Percentiles rank a stretch among this genome's conserved stretches.
These are phyloP conservation scores for Protobothrops flavoviridis DNA, from an alignment of 2,113 vertebrate species.

Conservation along the genomic window DNA sequence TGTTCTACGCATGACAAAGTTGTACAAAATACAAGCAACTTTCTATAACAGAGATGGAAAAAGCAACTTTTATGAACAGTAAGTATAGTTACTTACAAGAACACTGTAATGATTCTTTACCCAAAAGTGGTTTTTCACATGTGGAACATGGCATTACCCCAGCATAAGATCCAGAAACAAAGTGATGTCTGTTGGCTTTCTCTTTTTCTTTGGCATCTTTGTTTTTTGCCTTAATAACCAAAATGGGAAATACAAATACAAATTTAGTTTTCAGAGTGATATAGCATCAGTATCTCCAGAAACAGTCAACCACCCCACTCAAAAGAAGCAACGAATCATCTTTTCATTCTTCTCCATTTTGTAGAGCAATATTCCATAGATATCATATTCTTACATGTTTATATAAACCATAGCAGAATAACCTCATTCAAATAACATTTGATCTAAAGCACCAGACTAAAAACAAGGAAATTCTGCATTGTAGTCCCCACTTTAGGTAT, in stretches of 20 bases:
- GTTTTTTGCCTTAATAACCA: slow-evolving; percentile 80
- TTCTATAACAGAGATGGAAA: background rate
- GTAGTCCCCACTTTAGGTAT: background rate
- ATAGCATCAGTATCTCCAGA: background rate
- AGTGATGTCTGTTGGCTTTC: slow-evolving; percentile 80
- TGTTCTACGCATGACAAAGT: background rate
- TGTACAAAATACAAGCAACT: background rate
- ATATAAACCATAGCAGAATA: background rate
- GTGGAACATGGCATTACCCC: slow-evolving; percentile 80
- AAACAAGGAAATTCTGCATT: background rate
- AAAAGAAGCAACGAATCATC: background rate
- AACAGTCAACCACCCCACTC: background rate
- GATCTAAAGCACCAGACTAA: background rate
- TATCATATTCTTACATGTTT: background rate
- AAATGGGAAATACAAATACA: background rate
- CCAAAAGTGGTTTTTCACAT: slow-evolving; percentile 84
- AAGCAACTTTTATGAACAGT: background rate
- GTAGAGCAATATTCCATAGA: background rate
- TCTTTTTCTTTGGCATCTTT: slow-evolving; percentile 90
- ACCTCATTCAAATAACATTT: background rate
- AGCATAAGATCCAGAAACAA: slow-evolving; percentile 77
- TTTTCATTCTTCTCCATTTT: background rate
- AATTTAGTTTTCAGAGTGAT: background rate
- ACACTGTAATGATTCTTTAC: slow-evolving; percentile 89
- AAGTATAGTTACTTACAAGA: slow-evolving; percentile 75